These are phyloP conservation scores for Pocillopora grandis DNA, from an alignment of 92 coral and sea anemone genomes.

Conservation along the genomic window DNA sequence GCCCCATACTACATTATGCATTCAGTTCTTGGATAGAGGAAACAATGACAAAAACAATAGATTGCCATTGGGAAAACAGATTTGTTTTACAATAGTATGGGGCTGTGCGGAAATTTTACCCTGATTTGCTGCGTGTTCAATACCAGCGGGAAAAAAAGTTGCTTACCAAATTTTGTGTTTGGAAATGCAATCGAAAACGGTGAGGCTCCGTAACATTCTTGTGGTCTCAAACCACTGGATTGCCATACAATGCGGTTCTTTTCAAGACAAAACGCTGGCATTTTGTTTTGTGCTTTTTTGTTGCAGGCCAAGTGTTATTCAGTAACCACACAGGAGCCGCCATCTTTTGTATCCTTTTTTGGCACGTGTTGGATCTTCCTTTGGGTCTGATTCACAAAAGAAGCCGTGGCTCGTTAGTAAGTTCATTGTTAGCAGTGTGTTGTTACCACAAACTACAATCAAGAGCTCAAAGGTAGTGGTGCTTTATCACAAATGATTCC, in stretches of 20 bases:
- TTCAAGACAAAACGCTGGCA: neutral
- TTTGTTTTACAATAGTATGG: too few relatives aligned
- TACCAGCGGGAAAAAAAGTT: too few relatives aligned
- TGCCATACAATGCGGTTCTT: constrained; percentile 3
- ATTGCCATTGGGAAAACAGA: too few relatives aligned
- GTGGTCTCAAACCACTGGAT: neutral
- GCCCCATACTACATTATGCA: too few relatives aligned
- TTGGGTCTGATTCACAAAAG: neutral
- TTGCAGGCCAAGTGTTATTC: neutral
- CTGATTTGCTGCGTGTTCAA: too few relatives aligned
- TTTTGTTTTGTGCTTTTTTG: neutral
- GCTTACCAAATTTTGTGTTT: neutral
- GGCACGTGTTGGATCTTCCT: neutral
- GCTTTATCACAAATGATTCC: neutral
- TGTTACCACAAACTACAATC: neutral
- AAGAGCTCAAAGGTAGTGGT: neutral
- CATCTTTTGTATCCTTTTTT: neutral
- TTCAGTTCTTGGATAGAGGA: too few relatives aligned
- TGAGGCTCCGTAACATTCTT: neutral
- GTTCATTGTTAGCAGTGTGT: neutral
- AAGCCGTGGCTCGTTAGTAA: neutral
- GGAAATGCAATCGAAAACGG: neutral
- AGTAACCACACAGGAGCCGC: too few relatives aligned
- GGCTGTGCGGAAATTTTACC: too few relatives aligned
- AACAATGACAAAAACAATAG: too few relatives aligned